Conservation (phyloP, 2,113 vertebrate genomes). For the Erinaceus europaeus region DNA sequence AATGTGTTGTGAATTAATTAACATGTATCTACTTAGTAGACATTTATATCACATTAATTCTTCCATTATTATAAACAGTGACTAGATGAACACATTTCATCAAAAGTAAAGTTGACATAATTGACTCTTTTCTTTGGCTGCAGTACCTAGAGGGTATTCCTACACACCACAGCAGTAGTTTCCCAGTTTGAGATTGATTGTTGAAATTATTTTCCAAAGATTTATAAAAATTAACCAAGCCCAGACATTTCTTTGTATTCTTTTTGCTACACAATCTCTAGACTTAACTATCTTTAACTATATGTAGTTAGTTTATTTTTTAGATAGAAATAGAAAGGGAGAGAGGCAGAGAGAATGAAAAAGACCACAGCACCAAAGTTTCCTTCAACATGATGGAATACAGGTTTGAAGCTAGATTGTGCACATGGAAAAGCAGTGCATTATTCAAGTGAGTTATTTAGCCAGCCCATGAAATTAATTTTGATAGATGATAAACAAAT, state of each 20-base stretch:
- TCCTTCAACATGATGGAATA: too few relatives aligned
- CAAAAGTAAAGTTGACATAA: background rate
- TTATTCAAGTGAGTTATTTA: too few relatives aligned
- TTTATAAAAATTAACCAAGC: background rate
- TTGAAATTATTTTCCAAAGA: background rate
- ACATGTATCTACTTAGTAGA: background rate
- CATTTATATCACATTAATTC: background rate
- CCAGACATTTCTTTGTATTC: background rate
- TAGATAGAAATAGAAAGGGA: too few relatives aligned
- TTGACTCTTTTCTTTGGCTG: background rate
- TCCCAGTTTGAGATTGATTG: background rate
- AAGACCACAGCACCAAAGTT: too few relatives aligned
- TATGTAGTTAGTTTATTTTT: too few relatives aligned
- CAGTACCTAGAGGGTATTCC: background rate
- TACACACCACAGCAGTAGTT: background rate
- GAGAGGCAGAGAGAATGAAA: too few relatives aligned
- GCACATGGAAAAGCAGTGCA: too few relatives aligned
- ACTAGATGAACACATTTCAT: slow-evolving; percentile 24
- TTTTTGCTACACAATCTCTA: background rate
- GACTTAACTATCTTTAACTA: background rate
- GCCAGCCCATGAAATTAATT: too few relatives aligned
- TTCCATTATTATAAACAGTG: slow-evolving; percentile 3
- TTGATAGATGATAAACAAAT: background rate
- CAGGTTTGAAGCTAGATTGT: too few relatives aligned
- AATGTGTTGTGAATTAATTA: background rate